Conservation (phyloP, 2,113 vertebrate species). For the Galemys pyrenaicus region DNA sequence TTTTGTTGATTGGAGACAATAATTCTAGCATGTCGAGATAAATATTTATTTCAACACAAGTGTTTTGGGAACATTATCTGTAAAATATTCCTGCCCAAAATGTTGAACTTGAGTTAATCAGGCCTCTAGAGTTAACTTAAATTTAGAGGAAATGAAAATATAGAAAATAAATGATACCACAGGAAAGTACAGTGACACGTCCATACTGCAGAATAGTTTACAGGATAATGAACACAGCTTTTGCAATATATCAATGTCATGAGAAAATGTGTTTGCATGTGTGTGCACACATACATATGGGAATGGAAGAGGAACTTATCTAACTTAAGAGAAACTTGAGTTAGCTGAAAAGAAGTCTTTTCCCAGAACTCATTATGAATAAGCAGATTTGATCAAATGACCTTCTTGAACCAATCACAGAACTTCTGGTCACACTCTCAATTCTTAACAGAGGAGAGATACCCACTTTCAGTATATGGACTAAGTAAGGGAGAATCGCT, state of each 20-base stretch:
- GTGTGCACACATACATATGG: not conserved
- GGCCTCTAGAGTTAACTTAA: not conserved
- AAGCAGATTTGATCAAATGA: not conserved
- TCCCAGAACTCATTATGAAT: not conserved
- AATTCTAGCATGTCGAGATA: not conserved
- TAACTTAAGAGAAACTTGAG: not conserved
- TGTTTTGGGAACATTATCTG: not conserved
- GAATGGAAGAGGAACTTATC: not conserved
- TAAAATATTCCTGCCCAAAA: not conserved
- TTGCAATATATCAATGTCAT: not conserved
- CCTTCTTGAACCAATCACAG: not conserved
- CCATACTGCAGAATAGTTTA: not conserved
- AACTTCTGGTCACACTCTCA: not conserved
- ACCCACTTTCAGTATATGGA: not conserved
- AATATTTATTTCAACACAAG: not conserved
- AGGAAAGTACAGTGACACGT: not conserved
- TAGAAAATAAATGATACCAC: not conserved
- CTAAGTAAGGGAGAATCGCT: not conserved
- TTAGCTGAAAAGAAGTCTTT: constrained; percentile 14
- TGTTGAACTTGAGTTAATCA: not conserved
- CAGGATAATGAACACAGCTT: not conserved
- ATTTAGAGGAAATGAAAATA: not conserved
- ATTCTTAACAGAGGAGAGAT: not conserved
- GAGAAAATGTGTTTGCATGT: not conserved
- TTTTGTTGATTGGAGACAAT: not conserved